Conservation (phyloP, 2,797 vertebrate species). For the Tamandua tetradactyla region DNA sequence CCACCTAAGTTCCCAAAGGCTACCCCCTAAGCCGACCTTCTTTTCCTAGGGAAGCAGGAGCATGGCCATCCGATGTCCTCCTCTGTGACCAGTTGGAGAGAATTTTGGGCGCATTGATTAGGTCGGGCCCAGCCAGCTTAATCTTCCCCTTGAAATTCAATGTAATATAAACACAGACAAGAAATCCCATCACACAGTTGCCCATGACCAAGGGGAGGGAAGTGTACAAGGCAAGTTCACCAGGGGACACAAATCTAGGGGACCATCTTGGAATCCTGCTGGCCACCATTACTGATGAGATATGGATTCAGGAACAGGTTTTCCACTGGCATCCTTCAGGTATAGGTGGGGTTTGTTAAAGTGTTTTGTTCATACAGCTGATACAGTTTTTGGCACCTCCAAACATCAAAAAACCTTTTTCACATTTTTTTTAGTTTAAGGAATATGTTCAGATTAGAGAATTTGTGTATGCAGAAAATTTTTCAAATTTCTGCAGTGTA, state of each 20-base stretch:
- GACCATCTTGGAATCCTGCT: neutral
- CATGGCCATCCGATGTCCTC: neutral
- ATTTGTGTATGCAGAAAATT: neutral
- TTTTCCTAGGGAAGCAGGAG: neutral
- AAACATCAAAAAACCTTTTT: neutral
- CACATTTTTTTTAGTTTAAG: neutral
- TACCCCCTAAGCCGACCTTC: neutral
- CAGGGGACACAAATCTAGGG: neutral
- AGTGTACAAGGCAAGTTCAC: neutral
- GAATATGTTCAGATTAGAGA: neutral
- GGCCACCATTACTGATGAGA: neutral
- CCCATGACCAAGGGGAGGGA: neutral
- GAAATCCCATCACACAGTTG: neutral
- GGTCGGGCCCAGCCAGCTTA: neutral
- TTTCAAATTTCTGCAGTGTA: neutral
- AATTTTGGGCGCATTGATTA: no score
- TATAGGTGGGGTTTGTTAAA: no score
- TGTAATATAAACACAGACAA: neutral
- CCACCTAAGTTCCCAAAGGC: neutral
- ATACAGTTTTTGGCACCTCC: neutral
- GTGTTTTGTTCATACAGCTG: neutral
- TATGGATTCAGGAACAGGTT: neutral
- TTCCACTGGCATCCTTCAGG: no score
- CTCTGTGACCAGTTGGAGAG: neutral
- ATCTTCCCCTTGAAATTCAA: neutral